Base-by-base conservation (phyloP, 1,140 invertebrate genomes). In the Palaemon carinicauda region DNA sequence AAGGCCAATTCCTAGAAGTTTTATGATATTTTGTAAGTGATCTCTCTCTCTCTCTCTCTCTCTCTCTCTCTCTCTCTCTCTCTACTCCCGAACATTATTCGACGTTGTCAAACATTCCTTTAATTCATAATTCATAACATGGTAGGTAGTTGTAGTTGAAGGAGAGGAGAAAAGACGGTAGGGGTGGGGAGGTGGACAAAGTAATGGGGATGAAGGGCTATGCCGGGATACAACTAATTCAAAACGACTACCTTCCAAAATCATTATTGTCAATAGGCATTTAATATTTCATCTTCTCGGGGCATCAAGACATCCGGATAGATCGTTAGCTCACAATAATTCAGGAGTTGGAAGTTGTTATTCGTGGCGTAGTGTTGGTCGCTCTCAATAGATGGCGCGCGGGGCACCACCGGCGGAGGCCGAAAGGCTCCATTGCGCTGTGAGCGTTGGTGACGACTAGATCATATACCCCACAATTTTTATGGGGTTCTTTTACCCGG, bases 241-340 rank as follows among this genome's bases (percentile, higher is more conserved):
- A 82, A 74, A 71, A 82, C 69, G 69, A 82, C 80, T 73, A 65
- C 69, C 80, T 74, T 50, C 80, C 74, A 27, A 82, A 74, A 74
- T 82, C 80, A 82, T 82, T 82, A 82, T 82, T 82, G 80, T 82
- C 80, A 82, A 82, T 82, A 82, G 51, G 27, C 29, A 27, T 24
- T 82, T 52, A 82, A 74, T 82, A 54, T 74, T 82, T 82, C 14
- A 82, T 82, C 50, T 29, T 10, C 14, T 1, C n/a, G 80, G 51
- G 69, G 19, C 21, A 31, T 27, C 33, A 56, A 19, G 56, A 31
- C 53, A 17, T 31, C 27, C 52, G 17, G 53, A n/a, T 0, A 56
- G 78, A 80, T 80, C 78, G 78, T 80, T 80, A 80, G 52, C 78
- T 7, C 31, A 80, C 29, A 80, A 80, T 80, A 80, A 80, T 80